Conservation (phyloP, 2,888 invertebrate species). For the Epistrophe eligans region DNA sequence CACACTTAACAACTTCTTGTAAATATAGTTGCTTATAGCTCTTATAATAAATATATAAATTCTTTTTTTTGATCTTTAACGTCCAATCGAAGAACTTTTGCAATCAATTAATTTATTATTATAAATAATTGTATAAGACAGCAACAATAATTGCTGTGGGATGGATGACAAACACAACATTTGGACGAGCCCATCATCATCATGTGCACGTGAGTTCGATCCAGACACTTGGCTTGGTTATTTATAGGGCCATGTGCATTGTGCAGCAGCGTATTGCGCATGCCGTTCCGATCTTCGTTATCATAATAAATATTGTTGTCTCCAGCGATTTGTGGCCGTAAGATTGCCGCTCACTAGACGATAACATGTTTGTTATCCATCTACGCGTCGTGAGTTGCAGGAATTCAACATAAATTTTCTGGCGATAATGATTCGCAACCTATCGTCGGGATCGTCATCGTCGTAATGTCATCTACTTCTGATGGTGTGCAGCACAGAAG, state of each 20-base stretch:
- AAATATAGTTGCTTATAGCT: neutral
- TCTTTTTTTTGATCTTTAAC: constrained; percentile 31
- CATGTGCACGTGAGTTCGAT: constrained; percentile 25
- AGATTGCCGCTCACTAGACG: constrained; percentile 48
- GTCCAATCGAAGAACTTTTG: constrained; percentile 8
- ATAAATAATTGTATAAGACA: constrained; percentile 34
- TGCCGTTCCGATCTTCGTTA: constrained; percentile 23
- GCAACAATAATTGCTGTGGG: constrained; percentile 32
- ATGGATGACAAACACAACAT: constrained; percentile 45
- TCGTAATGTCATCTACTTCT: constrained; percentile 46
- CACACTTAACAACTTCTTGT: constrained; percentile 7
- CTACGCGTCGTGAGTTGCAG: constrained; percentile 42
- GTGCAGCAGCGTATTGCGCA: neutral
- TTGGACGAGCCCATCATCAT: constrained; percentile 7
- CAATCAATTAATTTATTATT: constrained; percentile 22
- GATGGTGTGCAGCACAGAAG: constrained; percentile 26
- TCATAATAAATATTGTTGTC: constrained; percentile 61
- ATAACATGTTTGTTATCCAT: constrained; percentile 34
- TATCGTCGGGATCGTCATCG: constrained; percentile 49
- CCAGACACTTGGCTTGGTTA: constrained; percentile 15
- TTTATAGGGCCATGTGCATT: neutral
- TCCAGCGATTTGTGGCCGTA: constrained; percentile 26
- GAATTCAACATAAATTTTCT: constrained; percentile 66
- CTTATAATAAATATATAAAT: neutral
- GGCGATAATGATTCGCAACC: constrained; percentile 65